A percentile compares a stretch with the other conserved stretches of the same genome.
These are phyloP conservation scores for Silurus asotus DNA, from an alignment of 2,113 vertebrate genomes.

Conservation along the genomic window DNA sequence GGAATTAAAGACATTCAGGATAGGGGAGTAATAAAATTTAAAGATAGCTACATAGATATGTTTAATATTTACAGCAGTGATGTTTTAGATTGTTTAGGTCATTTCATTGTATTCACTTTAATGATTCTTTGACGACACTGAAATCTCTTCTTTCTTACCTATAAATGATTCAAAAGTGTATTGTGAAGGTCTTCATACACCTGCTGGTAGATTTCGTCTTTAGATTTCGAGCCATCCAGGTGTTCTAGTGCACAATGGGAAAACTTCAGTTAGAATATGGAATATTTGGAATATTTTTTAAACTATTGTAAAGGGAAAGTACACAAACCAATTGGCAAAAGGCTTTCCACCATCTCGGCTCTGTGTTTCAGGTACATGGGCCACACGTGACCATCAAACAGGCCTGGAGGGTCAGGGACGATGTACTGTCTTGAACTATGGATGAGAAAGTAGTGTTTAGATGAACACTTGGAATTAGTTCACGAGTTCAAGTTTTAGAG, in stretches of 20 bases:
- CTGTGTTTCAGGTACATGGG: constrained; percentile 82
- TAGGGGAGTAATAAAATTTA: no score
- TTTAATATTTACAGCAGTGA: not conserved
- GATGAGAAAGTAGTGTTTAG: constrained; percentile 32
- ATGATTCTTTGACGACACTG: not conserved
- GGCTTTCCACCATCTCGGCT: constrained; percentile 68
- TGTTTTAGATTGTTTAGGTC: not conserved
- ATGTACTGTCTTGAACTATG: constrained; percentile 76
- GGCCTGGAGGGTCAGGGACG: constrained; percentile 77
- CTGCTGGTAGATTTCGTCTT: constrained; percentile 74
- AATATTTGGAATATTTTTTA: not conserved
- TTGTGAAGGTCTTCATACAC: constrained; percentile 78
- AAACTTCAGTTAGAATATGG: not conserved
- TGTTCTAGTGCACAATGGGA: constrained; percentile 60
- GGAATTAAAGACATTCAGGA: not conserved
- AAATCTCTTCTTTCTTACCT: constrained; percentile 64
- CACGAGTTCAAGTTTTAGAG: not conserved
- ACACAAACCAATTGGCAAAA: constrained; percentile 67
- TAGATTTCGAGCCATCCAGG: constrained; percentile 74
- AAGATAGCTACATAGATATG: not conserved
- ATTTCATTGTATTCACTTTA: not conserved
- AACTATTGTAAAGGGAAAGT: not conserved
- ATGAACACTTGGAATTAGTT: not conserved
- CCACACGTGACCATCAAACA: constrained; percentile 83
- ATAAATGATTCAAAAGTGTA: constrained; percentile 77